A percentile compares a stretch with the other conserved stretches of the same genome.
These are phyloP conservation scores for Siniperca scherzeri DNA, from an alignment of 2,797 vertebrate genomes.

Conservation along the genomic window DNA sequence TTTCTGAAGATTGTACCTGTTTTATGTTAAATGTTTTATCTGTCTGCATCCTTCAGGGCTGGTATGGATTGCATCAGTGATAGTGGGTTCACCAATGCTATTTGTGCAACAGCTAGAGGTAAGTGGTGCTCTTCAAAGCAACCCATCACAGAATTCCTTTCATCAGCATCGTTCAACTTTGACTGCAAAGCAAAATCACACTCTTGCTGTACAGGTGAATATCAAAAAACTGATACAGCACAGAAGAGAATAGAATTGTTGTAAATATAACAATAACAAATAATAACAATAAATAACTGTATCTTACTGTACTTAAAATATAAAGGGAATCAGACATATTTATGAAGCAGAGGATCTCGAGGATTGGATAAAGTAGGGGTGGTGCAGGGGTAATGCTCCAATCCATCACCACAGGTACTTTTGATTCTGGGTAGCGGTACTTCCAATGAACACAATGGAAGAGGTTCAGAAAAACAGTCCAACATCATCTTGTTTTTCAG, in stretches of 20 bases:
- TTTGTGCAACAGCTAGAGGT: slow-evolving; percentile 90
- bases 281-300: background rate
- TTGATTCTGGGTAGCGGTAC: too few species aligned
- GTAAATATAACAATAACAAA: background rate
- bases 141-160: background rate
- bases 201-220: background rate
- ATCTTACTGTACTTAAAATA: too few species aligned
- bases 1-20: background rate
- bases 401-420: background rate
- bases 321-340: too few species aligned
- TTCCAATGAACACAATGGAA: background rate
- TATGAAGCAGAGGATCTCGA: background rate
- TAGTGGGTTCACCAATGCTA: slow-evolving; percentile 90
- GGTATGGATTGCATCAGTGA: slow-evolving; percentile 86
- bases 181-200: background rate
- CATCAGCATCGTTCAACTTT: background rate
- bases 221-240: background rate
- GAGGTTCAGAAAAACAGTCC: background rate
- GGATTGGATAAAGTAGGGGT: background rate
- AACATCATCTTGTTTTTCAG: background rate
- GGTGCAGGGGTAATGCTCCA: background rate
- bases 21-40: background rate
- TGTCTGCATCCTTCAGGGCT: slow-evolving; percentile 77
- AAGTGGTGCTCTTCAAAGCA: slow-evolving; percentile 38
- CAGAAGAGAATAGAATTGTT: background rate